phyloP scores from a whole-genome alignment of 2,797 vertebrate species.

The Crenichthys baileyi region DNA sequence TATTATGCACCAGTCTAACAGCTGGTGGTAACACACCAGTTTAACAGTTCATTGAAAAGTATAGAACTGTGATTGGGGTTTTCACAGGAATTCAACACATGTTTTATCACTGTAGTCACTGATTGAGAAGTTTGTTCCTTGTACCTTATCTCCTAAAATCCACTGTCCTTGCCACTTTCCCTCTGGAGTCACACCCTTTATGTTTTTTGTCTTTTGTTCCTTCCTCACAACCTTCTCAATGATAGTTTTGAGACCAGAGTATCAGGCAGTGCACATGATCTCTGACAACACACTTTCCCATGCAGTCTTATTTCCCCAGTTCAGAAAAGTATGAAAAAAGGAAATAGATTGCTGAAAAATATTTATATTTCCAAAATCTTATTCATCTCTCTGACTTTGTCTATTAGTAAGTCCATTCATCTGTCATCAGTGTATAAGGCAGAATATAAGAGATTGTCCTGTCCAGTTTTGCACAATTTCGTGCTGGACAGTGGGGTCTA shows the following conservation, averaged over 20 bases:
- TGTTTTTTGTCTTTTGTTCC: not conserved
- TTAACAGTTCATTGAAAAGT: not conserved
- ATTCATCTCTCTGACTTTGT: not conserved
- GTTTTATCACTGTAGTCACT: not conserved
- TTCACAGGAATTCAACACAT: not conserved
- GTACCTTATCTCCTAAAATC: not conserved
- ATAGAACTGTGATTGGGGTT: not conserved
- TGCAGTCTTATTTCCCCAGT: not conserved
- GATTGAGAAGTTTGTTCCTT: not conserved
- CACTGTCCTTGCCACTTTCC: not conserved
- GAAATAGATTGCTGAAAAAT: not conserved
- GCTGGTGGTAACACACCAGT: slow-evolving; percentile 5
- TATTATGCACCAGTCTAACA: slow-evolving; percentile 9
- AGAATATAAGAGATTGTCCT: not conserved
- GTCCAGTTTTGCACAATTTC: not conserved
- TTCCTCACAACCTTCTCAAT: not conserved
- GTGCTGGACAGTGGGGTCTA: not conserved
- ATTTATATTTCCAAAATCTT: not conserved
- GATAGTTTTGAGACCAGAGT: not conserved
- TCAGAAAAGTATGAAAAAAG: not conserved
- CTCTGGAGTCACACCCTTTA: not conserved
- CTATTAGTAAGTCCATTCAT: not conserved
- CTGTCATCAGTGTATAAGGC: not conserved
- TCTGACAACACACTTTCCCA: not conserved
- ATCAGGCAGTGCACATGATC: not conserved